Evolutionary conservation across 2,888 invertebrate species (phyloP).

Genomic region (Schizotus pectinicornis): DNA sequence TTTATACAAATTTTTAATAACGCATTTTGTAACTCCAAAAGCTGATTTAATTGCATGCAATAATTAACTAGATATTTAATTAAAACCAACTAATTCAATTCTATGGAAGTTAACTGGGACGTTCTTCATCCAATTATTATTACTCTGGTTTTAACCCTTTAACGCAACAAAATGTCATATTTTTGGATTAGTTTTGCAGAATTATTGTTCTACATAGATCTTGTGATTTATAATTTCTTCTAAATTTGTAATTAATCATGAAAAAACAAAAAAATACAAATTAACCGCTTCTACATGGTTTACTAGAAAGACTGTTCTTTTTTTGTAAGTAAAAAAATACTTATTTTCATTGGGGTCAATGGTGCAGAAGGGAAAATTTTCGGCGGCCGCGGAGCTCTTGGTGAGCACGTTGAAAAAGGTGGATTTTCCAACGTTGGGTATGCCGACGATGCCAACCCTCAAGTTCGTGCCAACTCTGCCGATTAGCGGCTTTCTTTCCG

Average conservation of each 20-base stretch:
- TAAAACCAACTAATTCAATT: too few species aligned
- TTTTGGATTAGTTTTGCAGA: too few species aligned
- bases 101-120: too few species aligned
- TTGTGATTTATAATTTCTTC: background rate
- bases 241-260: background rate
- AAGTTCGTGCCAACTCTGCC: constrained; percentile 96
- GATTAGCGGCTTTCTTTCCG: constrained; percentile 87
- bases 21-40: too few species aligned
- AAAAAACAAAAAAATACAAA: background rate
- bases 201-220: too few species aligned
- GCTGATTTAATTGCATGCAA: too few species aligned
- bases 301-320: too few species aligned
- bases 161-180: too few species aligned
- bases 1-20: too few species aligned
- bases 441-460: constrained; percentile 93
- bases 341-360: constrained; percentile 99
- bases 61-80: too few species aligned
- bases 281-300: background rate
- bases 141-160: too few species aligned
- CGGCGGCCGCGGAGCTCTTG: constrained; percentile 95
- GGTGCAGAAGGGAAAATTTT: constrained; percentile 99
- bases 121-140: too few species aligned
- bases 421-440: constrained; percentile 99
- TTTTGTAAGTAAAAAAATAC: constrained; percentile 68
- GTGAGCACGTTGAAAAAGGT: constrained; percentile 99